Conservation (phyloP, 53 echinoderm and acorn worm genomes). For the Hippasteria phrygiana region DNA sequence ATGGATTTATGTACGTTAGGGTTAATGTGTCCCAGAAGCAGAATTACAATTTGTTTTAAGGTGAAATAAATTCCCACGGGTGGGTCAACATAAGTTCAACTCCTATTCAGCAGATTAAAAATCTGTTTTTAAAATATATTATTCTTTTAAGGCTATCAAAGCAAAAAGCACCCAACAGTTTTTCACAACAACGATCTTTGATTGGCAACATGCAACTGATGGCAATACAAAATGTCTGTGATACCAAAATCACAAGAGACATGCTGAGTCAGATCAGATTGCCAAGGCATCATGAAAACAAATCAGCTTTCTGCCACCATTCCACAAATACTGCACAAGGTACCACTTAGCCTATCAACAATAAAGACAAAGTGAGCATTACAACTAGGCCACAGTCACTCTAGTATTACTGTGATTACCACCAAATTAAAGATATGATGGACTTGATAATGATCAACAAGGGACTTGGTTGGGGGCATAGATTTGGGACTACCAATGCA, state of each 20-base stretch:
- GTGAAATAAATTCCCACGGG: too few relatives aligned
- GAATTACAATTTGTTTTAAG: too few relatives aligned
- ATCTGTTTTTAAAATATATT: too few relatives aligned
- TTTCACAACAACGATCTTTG: too few relatives aligned
- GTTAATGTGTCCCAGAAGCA: too few relatives aligned
- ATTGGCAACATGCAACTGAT: neutral
- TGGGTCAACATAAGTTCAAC: too few relatives aligned
- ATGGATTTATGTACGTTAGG: too few relatives aligned
- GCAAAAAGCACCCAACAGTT: too few relatives aligned
- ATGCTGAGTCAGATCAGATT: neutral
- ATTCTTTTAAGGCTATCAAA: too few relatives aligned
- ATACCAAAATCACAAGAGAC: neutral
- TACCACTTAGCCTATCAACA: neutral
- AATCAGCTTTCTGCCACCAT: neutral
- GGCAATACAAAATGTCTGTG: too few relatives aligned
- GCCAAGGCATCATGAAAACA: neutral
- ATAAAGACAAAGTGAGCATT: neutral
- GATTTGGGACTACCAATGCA: neutral
- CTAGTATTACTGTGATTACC: slow-evolving; percentile 30
- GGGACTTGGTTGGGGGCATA: slow-evolving; percentile 10
- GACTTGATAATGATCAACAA: slow-evolving; percentile 28
- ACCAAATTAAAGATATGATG: slow-evolving; percentile 39
- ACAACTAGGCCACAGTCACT: neutral
- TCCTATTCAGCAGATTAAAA: too few relatives aligned
- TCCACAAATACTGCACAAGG: neutral